Conservation (phyloP, 2,888 invertebrate species). For the Drosophila pseudotalamancana region DNA sequence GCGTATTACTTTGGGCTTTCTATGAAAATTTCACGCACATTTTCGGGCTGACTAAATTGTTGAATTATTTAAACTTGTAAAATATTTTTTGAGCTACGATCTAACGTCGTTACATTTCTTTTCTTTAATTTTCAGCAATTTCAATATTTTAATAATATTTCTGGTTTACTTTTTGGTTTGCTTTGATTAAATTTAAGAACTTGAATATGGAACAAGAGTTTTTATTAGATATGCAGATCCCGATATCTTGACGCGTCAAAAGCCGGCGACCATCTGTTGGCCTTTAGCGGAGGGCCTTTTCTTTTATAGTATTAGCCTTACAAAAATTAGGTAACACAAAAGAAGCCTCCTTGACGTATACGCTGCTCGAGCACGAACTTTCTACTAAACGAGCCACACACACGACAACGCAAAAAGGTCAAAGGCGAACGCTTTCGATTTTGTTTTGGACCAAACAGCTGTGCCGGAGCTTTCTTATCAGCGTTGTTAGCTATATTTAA, state of each 20-base stretch:
- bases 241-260: slow-evolving; percentile 66
- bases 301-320: slow-evolving; percentile 58
- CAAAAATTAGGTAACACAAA: slow-evolving; percentile 3
- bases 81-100: slow-evolving; percentile 24
- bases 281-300: slow-evolving; percentile 49
- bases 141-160: slow-evolving; percentile 33
- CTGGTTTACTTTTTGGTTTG: slow-evolving; percentile 2
- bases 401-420: slow-evolving; percentile 33
- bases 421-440: slow-evolving; percentile 46
- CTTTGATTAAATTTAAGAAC: slow-evolving; percentile 9
- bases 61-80: slow-evolving; percentile 43
- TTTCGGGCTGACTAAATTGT: no score
- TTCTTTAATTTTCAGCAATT: slow-evolving; percentile 30
- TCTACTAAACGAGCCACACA: slow-evolving; percentile 62
- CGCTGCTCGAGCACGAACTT: slow-evolving; percentile 60
- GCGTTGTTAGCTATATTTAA: slow-evolving; percentile 32
- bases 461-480: slow-evolving; percentile 72
- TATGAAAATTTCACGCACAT: slow-evolving; percentile 57
- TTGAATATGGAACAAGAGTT: slow-evolving; percentile 31
- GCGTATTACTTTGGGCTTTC: slow-evolving; percentile 28
- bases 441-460: slow-evolving; percentile 68
- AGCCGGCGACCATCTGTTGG: slow-evolving; percentile 76
- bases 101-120: no score
- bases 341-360: slow-evolving; percentile 63
- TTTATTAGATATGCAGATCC: slow-evolving; percentile 47